These are phyloP conservation scores for Mya arenaria DNA, from an alignment of 1,140 invertebrate genomes.

Conservation along the genomic window DNA sequence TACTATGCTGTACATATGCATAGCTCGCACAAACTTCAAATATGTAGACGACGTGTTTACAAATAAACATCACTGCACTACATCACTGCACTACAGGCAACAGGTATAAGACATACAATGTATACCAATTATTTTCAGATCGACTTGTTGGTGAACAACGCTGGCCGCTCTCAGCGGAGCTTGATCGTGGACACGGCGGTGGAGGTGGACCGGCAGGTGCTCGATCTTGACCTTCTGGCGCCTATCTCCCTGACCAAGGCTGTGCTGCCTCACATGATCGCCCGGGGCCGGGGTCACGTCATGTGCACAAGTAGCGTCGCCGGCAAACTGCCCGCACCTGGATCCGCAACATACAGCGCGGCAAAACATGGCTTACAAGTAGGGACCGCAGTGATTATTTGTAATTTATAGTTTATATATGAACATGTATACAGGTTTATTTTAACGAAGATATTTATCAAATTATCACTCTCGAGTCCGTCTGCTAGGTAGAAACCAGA, in stretches of 20 bases:
- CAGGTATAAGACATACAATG: neutral
- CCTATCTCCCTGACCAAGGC: slow-evolving; percentile 85
- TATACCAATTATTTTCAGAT: slow-evolving; percentile 66
- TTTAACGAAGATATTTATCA: no score
- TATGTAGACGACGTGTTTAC: no score
- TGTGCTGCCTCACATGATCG: slow-evolving; percentile 79
- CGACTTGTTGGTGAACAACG: slow-evolving; percentile 82
- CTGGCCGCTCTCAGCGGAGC: slow-evolving; percentile 88
- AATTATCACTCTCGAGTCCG: no score
- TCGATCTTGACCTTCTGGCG: slow-evolving; percentile 92
- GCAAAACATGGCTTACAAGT: slow-evolving; percentile 93
- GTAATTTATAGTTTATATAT: no score
- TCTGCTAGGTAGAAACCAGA: no score
- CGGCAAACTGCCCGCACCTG: slow-evolving; percentile 87
- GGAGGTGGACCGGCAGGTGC: slow-evolving; percentile 89
- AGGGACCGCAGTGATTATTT: no score
- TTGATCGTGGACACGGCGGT: slow-evolving; percentile 89
- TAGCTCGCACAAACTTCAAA: neutral
- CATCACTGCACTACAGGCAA: no score
- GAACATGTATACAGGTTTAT: no score
- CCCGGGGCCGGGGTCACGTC: slow-evolving; percentile 77
- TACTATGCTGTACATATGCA: no score
- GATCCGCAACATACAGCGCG: slow-evolving; percentile 89
- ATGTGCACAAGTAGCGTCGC: slow-evolving; percentile 80
- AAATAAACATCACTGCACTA: no score